Evolutionary conservation across 1,140 invertebrate genomes (phyloP), one percentile per base, ranked within the genome.

Genomic region (Micrasema longulum): DNA sequence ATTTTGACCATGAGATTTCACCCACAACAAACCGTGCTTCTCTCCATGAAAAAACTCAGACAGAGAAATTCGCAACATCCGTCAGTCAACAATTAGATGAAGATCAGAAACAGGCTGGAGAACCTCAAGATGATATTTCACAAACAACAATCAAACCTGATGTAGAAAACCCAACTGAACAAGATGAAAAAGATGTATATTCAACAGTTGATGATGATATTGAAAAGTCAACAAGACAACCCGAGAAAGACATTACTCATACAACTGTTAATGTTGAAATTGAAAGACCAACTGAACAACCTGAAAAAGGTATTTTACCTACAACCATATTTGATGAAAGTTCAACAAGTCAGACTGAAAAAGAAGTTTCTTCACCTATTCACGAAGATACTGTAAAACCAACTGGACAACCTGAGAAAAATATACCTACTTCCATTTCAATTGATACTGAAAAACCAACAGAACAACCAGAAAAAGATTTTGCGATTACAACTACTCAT

Each of bases 321-420:
- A n/a, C n/a, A n/a, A n/a, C n/a, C n/a, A n/a, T n/a, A n/a, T n/a
- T n/a, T n/a, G n/a, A n/a, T n/a, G n/a, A n/a, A n/a, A n/a, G n/a
- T n/a, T n/a, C n/a, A n/a, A n/a, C n/a, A n/a, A n/a, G n/a, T n/a
- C n/a, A n/a, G n/a, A n/a, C n/a, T n/a, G n/a, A n/a, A n/a, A n/a
- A n/a, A n/a, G n/a, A n/a, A n/a, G 11, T 22, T 20, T 20, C 9
- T 16, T 20, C 11, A 18, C 38, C 43, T 12, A n/a, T 23, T 10
- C 14, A 7, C n/a, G 63, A 65, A 2, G 53, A 38, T 41, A 70
- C 16, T 16, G 35, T 11, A 2, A 55, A 31, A 22, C 38, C 65
- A 22, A 60, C 36, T 47, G 16, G 22, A 38, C 52, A 69, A 69
- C 26, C 66, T 20, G 52, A 55, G 10, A 36, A 55, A n/a, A n/a